Evolutionary conservation across 2,888 invertebrate species (phyloP).

Genomic region (Drosophila monieri): DNA sequence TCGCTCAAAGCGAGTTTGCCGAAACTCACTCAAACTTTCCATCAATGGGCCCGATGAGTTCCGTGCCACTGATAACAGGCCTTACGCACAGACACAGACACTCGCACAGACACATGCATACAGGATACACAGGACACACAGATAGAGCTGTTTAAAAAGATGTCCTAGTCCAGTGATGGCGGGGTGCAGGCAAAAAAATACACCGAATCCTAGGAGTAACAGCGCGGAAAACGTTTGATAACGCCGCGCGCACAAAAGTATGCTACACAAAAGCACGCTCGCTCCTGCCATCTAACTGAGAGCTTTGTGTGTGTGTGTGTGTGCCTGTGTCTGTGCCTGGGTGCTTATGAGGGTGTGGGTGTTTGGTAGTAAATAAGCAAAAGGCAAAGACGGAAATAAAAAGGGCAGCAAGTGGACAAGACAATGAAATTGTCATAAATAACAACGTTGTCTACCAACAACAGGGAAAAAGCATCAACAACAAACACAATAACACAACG

Average conservation of each 20-base stretch:
- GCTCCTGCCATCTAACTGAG: conserved; percentile 25
- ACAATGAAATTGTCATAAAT: conserved; percentile 78
- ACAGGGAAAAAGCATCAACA: conserved; percentile 28
- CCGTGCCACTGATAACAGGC: conserved; percentile 68
- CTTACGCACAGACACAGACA: conserved; percentile 16
- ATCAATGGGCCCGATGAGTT: conserved; percentile 68
- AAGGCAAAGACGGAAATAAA: conserved; percentile 66
- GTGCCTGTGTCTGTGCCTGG: conserved; percentile 3
- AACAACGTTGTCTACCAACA: conserved; percentile 62
- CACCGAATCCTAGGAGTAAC: conserved; percentile 72
- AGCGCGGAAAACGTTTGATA: conserved; percentile 78
- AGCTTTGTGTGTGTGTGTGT: conserved; percentile 11
- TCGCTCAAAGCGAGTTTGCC: conserved; percentile 49
- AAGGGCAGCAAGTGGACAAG: conserved; percentile 69
- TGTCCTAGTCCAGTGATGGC: conserved; percentile 40
- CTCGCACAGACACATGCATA: conserved; percentile 1
- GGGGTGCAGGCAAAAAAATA: conserved; percentile 25
- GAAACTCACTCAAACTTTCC: conserved; percentile 68
- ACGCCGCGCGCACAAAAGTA: conserved; percentile 64
- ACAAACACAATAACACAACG: conserved; percentile 11
- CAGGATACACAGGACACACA: conserved; percentile 24
- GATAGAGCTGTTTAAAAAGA: conserved; percentile 58
- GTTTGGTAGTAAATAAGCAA: conserved; percentile 54
- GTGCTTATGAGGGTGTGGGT: conserved; percentile 26
- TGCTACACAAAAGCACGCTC: conserved; percentile 56